Conservation (phyloP, 2,797 vertebrate genomes). For the Darevskia mixta region DNA sequence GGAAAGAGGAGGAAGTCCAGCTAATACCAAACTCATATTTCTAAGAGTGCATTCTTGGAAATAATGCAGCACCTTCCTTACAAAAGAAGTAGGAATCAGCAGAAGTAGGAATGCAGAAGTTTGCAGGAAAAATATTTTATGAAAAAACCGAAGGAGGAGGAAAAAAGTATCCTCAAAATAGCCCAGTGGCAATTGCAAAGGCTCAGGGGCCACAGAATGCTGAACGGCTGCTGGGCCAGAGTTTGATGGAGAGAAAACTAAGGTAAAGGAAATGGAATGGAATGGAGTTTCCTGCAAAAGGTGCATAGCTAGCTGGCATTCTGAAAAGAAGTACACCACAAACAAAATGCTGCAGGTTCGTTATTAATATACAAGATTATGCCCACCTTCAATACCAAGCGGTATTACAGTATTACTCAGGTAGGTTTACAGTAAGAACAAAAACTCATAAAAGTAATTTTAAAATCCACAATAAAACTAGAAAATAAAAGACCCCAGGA, state of each 20-base stretch:
- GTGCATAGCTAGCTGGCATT: not conserved
- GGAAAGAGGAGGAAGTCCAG: not conserved
- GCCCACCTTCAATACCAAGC: not conserved
- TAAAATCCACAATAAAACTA: not conserved
- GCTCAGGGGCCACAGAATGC: no score
- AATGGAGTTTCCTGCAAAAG: not conserved
- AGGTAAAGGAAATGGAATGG: not conserved
- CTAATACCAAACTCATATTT: not conserved
- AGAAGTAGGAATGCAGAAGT: not conserved
- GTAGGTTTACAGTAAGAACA: not conserved
- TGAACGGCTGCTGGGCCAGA: not conserved
- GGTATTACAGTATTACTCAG: not conserved
- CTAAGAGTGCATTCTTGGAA: no score
- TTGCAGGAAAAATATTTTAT: not conserved
- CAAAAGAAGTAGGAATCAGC: not conserved
- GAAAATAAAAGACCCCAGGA: not conserved
- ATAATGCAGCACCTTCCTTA: not conserved
- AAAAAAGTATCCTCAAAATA: no score
- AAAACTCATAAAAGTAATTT: not conserved
- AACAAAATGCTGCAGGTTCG: no score
- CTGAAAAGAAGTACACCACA: not conserved
- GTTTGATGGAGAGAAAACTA: not conserved
- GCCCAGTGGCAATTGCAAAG: no score
- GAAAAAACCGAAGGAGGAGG: not conserved
- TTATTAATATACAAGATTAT: not conserved